These are phyloP conservation scores for Drosophila nebulosa DNA, from an alignment of 1,140 invertebrate species.

Conservation along the genomic window DNA sequence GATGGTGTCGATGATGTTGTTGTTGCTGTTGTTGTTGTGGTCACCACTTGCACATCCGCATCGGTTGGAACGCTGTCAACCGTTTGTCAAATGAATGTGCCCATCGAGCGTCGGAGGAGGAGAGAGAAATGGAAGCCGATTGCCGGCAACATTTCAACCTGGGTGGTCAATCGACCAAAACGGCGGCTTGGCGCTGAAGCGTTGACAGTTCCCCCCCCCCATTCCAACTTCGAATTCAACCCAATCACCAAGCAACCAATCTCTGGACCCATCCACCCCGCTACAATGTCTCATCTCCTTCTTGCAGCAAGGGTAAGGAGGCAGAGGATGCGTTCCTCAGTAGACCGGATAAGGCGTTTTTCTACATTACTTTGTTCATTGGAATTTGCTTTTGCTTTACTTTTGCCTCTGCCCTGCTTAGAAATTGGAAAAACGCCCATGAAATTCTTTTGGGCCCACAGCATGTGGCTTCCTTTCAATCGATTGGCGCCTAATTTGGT, in stretches of 20 bases:
- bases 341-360: constrained; percentile 73
- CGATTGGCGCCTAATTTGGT: constrained; percentile 76
- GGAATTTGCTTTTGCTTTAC: constrained; percentile 25
- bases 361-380: constrained; percentile 67
- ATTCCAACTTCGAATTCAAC: not conserved
- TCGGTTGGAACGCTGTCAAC: constrained; percentile 58
- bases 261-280: not conserved
- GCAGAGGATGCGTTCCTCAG: not conserved
- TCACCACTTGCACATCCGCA: constrained; percentile 14
- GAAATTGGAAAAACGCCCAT: constrained; percentile 78
- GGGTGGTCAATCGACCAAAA: constrained; percentile 48
- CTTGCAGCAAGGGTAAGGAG: not conserved
- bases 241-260: not conserved
- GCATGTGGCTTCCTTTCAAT: constrained; percentile 45
- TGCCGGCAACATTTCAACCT: constrained; percentile 42
- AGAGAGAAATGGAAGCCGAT: constrained; percentile 23
- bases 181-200: constrained; percentile 27
- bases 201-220: constrained; percentile 59
- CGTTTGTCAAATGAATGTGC: constrained; percentile 71
- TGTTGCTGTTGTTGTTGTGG: constrained; percentile 15
- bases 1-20: constrained; percentile 15
- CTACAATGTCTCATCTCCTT: constrained; percentile 25
- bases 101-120: constrained; percentile 6
- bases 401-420: constrained; percentile 19
- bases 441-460: constrained; percentile 58